Evolutionary conservation across 2,797 vertebrate genomes (phyloP).

Genomic region (Chlorospingus semifuscus): DNA sequence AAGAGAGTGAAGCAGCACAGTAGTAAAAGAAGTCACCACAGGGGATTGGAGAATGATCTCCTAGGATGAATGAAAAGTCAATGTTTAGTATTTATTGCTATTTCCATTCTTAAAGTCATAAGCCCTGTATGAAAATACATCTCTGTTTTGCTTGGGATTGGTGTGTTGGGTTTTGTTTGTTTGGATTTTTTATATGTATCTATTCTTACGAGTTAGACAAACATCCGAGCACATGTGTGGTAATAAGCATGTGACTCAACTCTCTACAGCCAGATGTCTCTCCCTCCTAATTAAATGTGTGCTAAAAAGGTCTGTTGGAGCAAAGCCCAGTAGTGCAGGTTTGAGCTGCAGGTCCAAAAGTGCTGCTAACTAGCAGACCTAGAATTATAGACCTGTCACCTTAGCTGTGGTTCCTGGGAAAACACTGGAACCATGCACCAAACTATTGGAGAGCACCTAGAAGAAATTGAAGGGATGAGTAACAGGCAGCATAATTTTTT

Average conservation of each 20-base stretch:
- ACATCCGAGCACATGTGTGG: not conserved
- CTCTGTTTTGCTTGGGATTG: not conserved
- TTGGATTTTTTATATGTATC: not conserved
- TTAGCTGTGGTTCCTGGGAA: conserved; percentile 11
- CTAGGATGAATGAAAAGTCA: not conserved
- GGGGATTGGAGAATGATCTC: not conserved
- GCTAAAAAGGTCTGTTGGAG: conserved; percentile 34
- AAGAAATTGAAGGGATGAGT: not conserved
- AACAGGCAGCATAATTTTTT: not conserved
- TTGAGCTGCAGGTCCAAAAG: not conserved
- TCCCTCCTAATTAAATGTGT: not conserved
- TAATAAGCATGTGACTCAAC: not conserved
- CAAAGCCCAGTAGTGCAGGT: not conserved
- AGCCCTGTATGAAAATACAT: not conserved
- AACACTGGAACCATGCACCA: not conserved
- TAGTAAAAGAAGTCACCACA: not conserved
- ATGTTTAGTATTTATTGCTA: not conserved
- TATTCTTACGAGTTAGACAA: not conserved
- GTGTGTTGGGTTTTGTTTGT: not conserved
- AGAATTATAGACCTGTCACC: not conserved
- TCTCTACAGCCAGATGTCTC: not conserved
- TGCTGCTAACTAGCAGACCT: not conserved
- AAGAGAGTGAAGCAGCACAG: not conserved
- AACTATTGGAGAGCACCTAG: not conserved
- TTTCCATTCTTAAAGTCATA: not conserved